Percentiles rank a stretch among this genome's conserved stretches.
Evolutionary conservation across 2,113 vertebrate species (phyloP).

Genomic region (Menura novaehollandiae): DNA sequence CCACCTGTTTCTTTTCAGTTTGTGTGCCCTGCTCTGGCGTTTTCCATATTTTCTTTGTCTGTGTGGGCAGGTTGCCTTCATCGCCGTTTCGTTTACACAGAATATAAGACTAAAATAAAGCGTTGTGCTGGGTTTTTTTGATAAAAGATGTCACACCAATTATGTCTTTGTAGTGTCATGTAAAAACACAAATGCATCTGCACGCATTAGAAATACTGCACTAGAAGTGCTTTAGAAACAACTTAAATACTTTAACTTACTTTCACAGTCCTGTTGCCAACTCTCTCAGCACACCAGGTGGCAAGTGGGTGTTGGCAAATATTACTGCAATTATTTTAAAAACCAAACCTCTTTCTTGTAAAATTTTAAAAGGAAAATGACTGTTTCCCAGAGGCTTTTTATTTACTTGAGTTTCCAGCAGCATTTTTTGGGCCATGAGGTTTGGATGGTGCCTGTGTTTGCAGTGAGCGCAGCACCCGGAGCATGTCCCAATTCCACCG

Average conservation of each 20-base stretch:
- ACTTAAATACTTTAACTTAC: not conserved
- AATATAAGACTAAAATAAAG: not conserved
- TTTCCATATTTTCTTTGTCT: not conserved
- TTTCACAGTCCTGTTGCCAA: not conserved
- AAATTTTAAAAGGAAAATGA: not conserved
- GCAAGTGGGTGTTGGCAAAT: not conserved
- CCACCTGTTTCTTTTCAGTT: not conserved
- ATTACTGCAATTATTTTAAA: not conserved
- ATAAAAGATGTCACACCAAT: not conserved
- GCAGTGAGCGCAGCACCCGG: not conserved
- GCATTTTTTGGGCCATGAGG: not conserved
- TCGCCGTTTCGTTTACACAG: rapidly evolving
- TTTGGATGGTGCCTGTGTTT: not conserved
- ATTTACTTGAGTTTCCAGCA: not conserved
- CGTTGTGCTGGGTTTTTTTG: not conserved
- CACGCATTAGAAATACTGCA: rapidly evolving
- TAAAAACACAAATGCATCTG: not conserved
- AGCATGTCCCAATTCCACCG: rapidly evolving
- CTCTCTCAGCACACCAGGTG: not conserved
- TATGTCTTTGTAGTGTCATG: not conserved
- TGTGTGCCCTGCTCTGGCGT: not conserved
- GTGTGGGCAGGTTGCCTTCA: not conserved
- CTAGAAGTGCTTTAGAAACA: not conserved
- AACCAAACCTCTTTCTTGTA: not conserved
- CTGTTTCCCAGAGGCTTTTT: not conserved